Evolutionary conservation across 1,140 invertebrate genomes (phyloP).

Genomic region (Chlorops oryzae): DNA sequence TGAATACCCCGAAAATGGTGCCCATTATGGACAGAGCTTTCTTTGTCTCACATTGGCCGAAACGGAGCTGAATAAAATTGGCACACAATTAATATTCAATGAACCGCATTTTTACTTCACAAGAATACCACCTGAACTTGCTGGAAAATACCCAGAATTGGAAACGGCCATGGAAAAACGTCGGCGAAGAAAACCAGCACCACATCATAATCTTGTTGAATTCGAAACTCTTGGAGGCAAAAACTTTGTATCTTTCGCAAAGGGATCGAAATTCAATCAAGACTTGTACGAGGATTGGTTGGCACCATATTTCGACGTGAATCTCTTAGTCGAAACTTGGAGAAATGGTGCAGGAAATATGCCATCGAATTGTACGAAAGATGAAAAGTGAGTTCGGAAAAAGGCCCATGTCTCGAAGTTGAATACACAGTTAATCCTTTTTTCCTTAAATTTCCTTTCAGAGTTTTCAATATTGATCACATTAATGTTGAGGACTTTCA

Average conservation of each 20-base stretch:
- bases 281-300: slow-evolving; percentile 81
- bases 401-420: slow-evolving; percentile 6
- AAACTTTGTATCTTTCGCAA: slow-evolving; percentile 72
- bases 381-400: slow-evolving; percentile 49
- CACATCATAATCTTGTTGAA: slow-evolving; percentile 55
- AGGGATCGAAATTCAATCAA: slow-evolving; percentile 66
- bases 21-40: slow-evolving; percentile 76
- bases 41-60: slow-evolving; percentile 71
- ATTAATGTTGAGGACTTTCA: slow-evolving; percentile 52
- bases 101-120: slow-evolving; percentile 62
- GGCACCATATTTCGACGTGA: slow-evolving; percentile 62
- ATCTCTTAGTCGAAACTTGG: slow-evolving; percentile 83
- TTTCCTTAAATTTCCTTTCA: slow-evolving; percentile 41
- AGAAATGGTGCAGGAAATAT: slow-evolving; percentile 69
- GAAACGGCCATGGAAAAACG: slow-evolving; percentile 56
- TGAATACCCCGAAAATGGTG: slow-evolving; percentile 66
- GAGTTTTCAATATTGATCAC: slow-evolving; percentile 63
- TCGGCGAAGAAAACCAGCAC: slow-evolving; percentile 55
- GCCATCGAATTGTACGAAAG: slow-evolving; percentile 60
- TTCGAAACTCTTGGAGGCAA: slow-evolving; percentile 55
- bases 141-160: slow-evolving; percentile 53
- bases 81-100: slow-evolving; percentile 68
- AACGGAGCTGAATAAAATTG: slow-evolving; percentile 62
- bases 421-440: slow-evolving; percentile 11
- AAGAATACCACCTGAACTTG: slow-evolving; percentile 53